phyloP scores from a whole-genome alignment of 2,113 vertebrate species.

The Peromyscus polionotus region DNA sequence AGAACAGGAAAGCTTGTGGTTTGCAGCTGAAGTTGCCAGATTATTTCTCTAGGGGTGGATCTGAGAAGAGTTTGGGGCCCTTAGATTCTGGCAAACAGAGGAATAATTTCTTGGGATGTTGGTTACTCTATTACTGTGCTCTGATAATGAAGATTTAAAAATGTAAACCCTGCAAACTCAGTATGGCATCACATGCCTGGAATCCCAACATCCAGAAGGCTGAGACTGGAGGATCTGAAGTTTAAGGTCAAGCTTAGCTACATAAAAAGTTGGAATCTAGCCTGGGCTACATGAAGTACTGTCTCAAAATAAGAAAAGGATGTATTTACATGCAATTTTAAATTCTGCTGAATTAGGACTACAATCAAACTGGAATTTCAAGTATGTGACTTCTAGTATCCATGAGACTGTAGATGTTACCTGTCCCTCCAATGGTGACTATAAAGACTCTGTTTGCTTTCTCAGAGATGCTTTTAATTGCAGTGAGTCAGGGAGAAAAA shows the following conservation, averaged over 20 bases:
- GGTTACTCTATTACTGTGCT: not conserved
- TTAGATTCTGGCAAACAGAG: not conserved
- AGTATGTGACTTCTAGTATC: not conserved
- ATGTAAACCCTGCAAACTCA: not conserved
- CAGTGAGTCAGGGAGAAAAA: not conserved
- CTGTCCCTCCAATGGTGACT: not conserved
- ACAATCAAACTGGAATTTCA: conserved; percentile 2
- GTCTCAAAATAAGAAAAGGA: not conserved
- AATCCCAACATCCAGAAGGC: not conserved
- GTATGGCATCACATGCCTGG: not conserved
- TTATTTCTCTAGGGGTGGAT: not conserved
- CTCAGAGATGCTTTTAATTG: not conserved
- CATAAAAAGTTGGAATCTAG: not conserved
- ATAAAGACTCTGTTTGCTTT: not conserved
- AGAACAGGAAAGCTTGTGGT: not conserved
- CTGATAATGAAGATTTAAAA: not conserved
- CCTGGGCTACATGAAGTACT: not conserved
- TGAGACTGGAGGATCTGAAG: not conserved
- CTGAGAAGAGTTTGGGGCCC: not conserved
- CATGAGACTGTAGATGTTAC: not conserved
- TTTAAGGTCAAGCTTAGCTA: not conserved
- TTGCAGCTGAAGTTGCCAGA: not conserved
- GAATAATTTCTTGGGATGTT: not conserved
- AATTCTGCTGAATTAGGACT: conserved; percentile 6
- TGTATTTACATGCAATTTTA: not conserved